These are phyloP conservation scores for Psittacula echo DNA, from an alignment of 2,797 vertebrate species.

Conservation along the genomic window DNA sequence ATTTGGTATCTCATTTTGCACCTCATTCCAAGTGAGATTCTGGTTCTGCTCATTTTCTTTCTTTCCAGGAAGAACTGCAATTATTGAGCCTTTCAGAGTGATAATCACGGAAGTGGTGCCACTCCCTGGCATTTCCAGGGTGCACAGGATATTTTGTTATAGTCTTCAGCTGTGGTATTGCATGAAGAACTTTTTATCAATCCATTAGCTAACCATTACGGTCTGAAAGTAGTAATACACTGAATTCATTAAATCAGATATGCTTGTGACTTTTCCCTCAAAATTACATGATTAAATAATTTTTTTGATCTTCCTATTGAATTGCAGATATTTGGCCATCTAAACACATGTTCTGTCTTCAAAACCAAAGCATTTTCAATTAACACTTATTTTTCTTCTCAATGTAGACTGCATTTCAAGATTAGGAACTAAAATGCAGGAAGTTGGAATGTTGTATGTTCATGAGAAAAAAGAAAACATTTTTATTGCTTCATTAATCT, in stretches of 20 bases:
- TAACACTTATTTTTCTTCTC: not conserved
- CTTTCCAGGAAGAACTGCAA: constrained; percentile 18
- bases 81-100: constrained; percentile 24
- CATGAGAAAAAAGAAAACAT: too few relatives aligned
- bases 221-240: constrained; percentile 19
- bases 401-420: not conserved
- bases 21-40: not conserved
- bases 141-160: not conserved
- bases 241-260: not conserved
- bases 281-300: constrained; percentile 37
- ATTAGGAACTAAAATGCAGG: not conserved
- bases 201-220: constrained; percentile 42
- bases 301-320: constrained; percentile 12
- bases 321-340: constrained; percentile 6
- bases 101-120: not conserved
- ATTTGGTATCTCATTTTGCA: not conserved
- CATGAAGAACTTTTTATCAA: constrained; percentile 15
- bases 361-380: not conserved
- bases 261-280: not conserved
- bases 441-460: not conserved
- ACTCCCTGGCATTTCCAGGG: not conserved
- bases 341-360: not conserved
- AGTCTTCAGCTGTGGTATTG: not conserved
- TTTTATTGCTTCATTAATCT: not conserved
- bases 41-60: constrained; percentile 6